Evolutionary conservation across 1,140 invertebrate genomes (phyloP), one percentile per base, ranked within the genome.

Genomic region (Bathynomus jamesi): DNA sequence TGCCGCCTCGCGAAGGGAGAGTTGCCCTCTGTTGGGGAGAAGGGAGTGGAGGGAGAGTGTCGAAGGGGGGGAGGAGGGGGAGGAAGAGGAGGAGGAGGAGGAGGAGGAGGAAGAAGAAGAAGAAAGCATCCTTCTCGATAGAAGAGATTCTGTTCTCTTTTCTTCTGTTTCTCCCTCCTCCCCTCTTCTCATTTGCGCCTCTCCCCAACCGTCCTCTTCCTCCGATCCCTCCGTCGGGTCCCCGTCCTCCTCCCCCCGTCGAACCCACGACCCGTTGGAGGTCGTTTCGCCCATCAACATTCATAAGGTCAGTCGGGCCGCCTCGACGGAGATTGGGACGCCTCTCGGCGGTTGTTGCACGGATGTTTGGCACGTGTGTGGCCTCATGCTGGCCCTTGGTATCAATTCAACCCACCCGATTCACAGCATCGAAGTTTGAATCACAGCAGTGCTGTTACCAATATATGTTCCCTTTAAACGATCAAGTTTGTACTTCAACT

Each of bases 241-340:
- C 61, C 61, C 72, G 17, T 29, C 67, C 21, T 68, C 70, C 28
- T 31, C 40, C 27, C 67, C 62, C 25, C 71, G 69, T 17, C 31
- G 24, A 40, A 61, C 60, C 53, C 74, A 69, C 61, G 66, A 64
- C 24, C 72, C 72, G 1, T 40, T 46, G 4, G 72, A 73, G 67
- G 60, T 73, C 21, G 72, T 73, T 13, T 73, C 72, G 21, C 72
- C 72, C 27, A 60, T 73, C 72, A 73, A 69, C 72, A 53, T 73
- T 10, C 70, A 73, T 64, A 73, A 73, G 72, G 72, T 73, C 61
- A 73, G 72, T 73, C 30, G 62, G 24, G 25, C 30, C 21, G 40
- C 53, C 64, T 11, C 13, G n/a, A n/a, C 13, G 62, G 27, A 46
- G 25, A 5, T 28, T n/a, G n/a, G n/a, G n/a, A n/a, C n/a, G n/a